A percentile compares a stretch with the other conserved stretches of the same genome.
phyloP scores from a whole-genome alignment of 2,113 vertebrate genomes.

The Oncorhynchus keta region DNA sequence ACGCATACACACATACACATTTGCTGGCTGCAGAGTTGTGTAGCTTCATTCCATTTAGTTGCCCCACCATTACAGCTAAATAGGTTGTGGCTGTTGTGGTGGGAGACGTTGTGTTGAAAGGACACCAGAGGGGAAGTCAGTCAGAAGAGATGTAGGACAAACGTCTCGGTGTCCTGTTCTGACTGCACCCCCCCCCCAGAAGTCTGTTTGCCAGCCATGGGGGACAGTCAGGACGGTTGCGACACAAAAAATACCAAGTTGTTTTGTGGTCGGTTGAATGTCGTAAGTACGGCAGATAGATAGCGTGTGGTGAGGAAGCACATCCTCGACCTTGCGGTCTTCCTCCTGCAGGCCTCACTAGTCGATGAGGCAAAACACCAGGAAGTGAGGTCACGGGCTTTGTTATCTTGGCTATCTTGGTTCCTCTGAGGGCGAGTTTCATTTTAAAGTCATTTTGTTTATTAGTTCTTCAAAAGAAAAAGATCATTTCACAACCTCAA shows the following conservation, averaged over 20 bases:
- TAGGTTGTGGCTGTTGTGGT: constrained; percentile 58
- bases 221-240: constrained; percentile 34
- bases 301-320: constrained; percentile 59
- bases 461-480: background rate
- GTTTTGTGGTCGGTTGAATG: constrained; percentile 56
- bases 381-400: constrained; percentile 61
- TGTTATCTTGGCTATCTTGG: constrained; percentile 25
- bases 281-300: constrained; percentile 48
- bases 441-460: background rate
- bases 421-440: constrained; percentile 18
- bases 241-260: constrained; percentile 32
- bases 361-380: constrained; percentile 37
- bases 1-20: background rate
- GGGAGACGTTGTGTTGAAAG: constrained; percentile 27
- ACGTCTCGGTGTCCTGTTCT: constrained; percentile 17
- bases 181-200: background rate
- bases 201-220: constrained; percentile 16
- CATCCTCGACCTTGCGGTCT: constrained; percentile 57
- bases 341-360: constrained; percentile 23
- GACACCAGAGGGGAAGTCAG: constrained; percentile 37
- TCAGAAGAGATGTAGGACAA: constrained; percentile 51
- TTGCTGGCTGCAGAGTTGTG: constrained; percentile 28
- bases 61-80: constrained; percentile 46
- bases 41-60: constrained; percentile 33
- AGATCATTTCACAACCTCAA: constrained; percentile 1